phyloP scores from a whole-genome alignment of 2,113 vertebrate species.

The Nicator chloris region DNA sequence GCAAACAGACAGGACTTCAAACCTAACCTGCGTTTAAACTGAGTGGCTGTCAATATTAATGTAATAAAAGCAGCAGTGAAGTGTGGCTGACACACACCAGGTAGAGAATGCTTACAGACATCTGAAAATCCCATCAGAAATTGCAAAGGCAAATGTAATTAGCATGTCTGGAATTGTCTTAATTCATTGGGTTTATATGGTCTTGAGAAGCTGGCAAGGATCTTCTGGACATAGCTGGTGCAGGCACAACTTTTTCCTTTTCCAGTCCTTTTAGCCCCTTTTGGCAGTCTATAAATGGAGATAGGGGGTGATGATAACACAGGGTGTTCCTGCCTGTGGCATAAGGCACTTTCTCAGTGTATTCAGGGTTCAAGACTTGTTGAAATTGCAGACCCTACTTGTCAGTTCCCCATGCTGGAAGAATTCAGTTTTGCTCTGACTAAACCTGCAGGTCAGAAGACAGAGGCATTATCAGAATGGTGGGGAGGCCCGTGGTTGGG shows the following conservation, averaged over 20 bases:
- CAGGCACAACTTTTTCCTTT: not conserved
- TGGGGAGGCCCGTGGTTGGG: not conserved
- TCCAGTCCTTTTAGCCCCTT: not conserved
- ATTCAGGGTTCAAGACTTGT: not conserved
- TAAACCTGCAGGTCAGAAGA: not conserved
- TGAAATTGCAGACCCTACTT: not conserved
- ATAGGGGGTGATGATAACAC: not conserved
- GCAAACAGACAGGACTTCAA: constrained; percentile 56
- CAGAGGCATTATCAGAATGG: not conserved
- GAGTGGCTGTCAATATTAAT: constrained; percentile 64
- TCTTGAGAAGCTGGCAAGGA: not conserved
- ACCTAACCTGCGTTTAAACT: constrained; percentile 53
- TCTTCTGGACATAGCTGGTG: not conserved
- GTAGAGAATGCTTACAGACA: constrained; percentile 19
- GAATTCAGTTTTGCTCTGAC: not conserved
- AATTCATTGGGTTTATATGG: constrained; percentile 14
- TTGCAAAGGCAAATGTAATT: constrained; percentile 10
- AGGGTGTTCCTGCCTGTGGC: not conserved
- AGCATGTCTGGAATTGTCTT: constrained; percentile 33
- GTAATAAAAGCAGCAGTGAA: constrained; percentile 37
- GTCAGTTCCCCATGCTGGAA: not conserved
- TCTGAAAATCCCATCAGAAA: constrained; percentile 55
- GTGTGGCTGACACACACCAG: constrained; percentile 2
- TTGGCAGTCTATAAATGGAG: not conserved
- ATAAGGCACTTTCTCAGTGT: not conserved